A percentile compares a stretch with the other conserved stretches of the same genome.
These are phyloP conservation scores for Thecophora atra DNA, from an alignment of 2,888 invertebrate species.

Conservation along the genomic window DNA sequence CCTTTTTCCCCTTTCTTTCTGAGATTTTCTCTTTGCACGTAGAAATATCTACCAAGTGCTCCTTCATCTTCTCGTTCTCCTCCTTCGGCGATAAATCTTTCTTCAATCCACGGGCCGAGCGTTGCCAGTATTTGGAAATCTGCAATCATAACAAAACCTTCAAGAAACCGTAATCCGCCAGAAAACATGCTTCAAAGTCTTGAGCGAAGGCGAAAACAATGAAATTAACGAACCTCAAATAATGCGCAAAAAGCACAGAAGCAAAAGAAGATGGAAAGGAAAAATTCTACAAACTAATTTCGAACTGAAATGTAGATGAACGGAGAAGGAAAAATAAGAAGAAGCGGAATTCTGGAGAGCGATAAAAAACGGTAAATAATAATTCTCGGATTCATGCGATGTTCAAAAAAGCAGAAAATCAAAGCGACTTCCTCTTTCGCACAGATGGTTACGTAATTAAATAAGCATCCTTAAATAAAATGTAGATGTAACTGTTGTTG, in stretches of 20 bases:
- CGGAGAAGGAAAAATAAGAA: background rate
- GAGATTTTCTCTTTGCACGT: background rate
- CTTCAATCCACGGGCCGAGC: background rate
- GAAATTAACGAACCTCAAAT: slow-evolving; percentile 58
- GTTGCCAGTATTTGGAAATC: slow-evolving; percentile 30
- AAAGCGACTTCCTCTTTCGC: slow-evolving; percentile 52
- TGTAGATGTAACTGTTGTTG: too few relatives aligned
- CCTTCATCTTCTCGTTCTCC: background rate
- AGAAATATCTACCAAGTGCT: background rate
- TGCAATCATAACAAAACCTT: slow-evolving; percentile 29
- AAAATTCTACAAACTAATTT: slow-evolving; percentile 19
- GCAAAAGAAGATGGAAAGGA: background rate
- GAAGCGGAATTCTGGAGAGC: slow-evolving; percentile 1
- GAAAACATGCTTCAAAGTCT: slow-evolving; percentile 32
- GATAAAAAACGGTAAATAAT: slow-evolving; percentile 11
- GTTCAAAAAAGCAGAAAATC: slow-evolving; percentile 54
- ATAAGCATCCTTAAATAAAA: slow-evolving; percentile 50
- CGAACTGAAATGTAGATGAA: background rate
- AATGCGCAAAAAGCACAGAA: slow-evolving; percentile 31
- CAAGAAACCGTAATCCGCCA: slow-evolving; percentile 22
- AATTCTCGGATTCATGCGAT: slow-evolving; percentile 26
- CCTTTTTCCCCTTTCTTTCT: background rate
- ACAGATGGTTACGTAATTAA: slow-evolving; percentile 60
- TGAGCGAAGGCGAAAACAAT: slow-evolving; percentile 58
- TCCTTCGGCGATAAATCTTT: slow-evolving; percentile 7